Conservation (phyloP, 2,888 invertebrate genomes). For the Morinoia aosen region DNA sequence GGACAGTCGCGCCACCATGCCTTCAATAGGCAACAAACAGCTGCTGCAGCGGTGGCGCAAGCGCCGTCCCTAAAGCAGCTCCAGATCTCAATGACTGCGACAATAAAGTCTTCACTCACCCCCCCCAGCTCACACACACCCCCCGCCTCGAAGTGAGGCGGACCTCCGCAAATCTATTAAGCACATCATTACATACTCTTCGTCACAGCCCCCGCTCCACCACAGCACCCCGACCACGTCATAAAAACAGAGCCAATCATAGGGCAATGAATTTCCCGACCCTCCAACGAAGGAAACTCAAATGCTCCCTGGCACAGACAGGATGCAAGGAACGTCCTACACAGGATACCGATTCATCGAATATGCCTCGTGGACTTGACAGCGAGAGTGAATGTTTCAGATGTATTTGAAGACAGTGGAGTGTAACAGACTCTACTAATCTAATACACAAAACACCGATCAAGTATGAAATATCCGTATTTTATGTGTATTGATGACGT, state of each 20-base stretch:
- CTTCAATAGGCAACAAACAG: too few species aligned
- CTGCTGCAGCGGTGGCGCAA: background rate
- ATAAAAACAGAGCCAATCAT: constrained; percentile 23
- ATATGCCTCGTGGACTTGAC: background rate
- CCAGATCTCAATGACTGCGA: background rate
- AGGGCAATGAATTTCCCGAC: constrained; percentile 6
- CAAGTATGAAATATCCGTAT: background rate
- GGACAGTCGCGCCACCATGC: too few species aligned
- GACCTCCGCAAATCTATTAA: background rate
- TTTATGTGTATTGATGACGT: too few species aligned
- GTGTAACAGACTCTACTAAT: background rate
- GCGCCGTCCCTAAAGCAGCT: background rate
- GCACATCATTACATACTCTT: constrained; percentile 7
- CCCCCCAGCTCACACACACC: background rate
- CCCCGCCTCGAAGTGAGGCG: background rate
- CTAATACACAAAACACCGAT: background rate
- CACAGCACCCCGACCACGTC: background rate
- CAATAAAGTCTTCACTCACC: background rate
- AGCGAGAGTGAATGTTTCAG: background rate
- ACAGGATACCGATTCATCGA: background rate
- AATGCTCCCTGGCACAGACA: background rate
- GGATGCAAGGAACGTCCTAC: background rate
- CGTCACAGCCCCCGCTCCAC: background rate
- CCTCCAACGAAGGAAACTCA: background rate
- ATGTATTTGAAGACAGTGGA: background rate